Evolutionary conservation across 2,113 vertebrate species (phyloP), one percentile per base, ranked within the genome.

Genomic region (Regulus satrapa): DNA sequence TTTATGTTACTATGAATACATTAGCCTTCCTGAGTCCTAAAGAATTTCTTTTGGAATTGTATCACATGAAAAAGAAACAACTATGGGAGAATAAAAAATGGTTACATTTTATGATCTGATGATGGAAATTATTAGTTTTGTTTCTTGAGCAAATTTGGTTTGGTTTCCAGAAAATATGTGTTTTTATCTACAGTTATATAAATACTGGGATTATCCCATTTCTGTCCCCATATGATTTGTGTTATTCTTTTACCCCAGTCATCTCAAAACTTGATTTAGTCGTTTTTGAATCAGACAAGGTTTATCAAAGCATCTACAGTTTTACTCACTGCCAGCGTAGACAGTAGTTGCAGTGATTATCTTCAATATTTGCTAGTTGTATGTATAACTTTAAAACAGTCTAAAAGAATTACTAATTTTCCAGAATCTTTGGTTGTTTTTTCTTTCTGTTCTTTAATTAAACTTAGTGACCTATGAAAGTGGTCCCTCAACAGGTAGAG

Each of bases 11-110:
- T 80, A 74, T 77, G 36, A 89, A 19, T 40, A n/a, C 26, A 61
- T 68, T 72, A 76, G 40, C 82, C 54, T 26, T 85, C 18, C 59
- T 62, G 36, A 69, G 19, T 93, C n/a, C 62, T 93, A 34, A 92
- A 95, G 89, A 89, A 80, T 96, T 91, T 84, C 29, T 61, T 77
- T 74, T 93, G 48, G 14, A 94, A 92, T 88, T 92, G 76, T 84
- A 74, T 79, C 85, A 78, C 38, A 23, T 0, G 0, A 63, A 79
- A 82, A 89, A 74, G 13, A 25, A 38, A 59, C 24, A 51, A 24
- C 3, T 49, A 5, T 31, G 24, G 55, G 78, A 83, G 20, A 76
- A 49, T 51, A 54, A 87, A 76, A 88, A 73, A 25, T 7, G 0
- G 9, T 62, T 71, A 55, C 77, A 36, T 40, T 77, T 29, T 74